phyloP scores from a whole-genome alignment of 2,113 vertebrate genomes.

The Aythya baeri region DNA sequence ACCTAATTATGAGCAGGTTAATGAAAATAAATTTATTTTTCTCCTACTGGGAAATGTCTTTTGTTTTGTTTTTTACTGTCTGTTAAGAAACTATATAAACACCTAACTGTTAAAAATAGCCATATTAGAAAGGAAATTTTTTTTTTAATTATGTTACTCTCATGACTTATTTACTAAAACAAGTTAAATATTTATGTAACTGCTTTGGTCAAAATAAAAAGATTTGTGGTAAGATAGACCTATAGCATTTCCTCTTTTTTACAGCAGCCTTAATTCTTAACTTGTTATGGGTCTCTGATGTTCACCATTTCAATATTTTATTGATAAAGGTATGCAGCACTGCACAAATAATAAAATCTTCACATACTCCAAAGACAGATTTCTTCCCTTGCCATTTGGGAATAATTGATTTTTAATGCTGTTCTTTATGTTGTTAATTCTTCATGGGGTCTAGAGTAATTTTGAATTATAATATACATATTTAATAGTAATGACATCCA shows the following conservation, averaged over 20 bases:
- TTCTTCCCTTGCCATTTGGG: conserved; percentile 18
- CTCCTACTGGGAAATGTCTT: neutral
- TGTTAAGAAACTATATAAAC: neutral
- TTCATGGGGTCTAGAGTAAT: conserved; percentile 42
- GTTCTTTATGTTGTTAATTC: conserved; percentile 57
- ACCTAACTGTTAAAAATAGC: neutral
- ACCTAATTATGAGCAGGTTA: neutral
- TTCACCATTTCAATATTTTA: conserved; percentile 42
- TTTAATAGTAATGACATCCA: conserved; percentile 54
- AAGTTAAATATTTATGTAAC: conserved; percentile 17
- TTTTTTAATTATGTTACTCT: neutral
- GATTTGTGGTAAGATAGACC: neutral
- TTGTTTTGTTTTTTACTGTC: neutral
- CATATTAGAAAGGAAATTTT: neutral
- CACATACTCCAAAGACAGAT: conserved; percentile 32
- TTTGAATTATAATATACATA: conserved; percentile 50
- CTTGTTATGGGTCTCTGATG: neutral
- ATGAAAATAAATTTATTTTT: neutral
- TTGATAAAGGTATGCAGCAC: conserved; percentile 9
- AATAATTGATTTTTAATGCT: conserved; percentile 56
- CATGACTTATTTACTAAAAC: neutral
- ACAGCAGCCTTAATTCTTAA: neutral
- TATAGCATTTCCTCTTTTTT: neutral
- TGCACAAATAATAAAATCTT: conserved; percentile 63
- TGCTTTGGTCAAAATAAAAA: conserved; percentile 4